These are phyloP conservation scores for Limnephilus auricula DNA, from an alignment of 2,888 invertebrate genomes.

Conservation along the genomic window DNA sequence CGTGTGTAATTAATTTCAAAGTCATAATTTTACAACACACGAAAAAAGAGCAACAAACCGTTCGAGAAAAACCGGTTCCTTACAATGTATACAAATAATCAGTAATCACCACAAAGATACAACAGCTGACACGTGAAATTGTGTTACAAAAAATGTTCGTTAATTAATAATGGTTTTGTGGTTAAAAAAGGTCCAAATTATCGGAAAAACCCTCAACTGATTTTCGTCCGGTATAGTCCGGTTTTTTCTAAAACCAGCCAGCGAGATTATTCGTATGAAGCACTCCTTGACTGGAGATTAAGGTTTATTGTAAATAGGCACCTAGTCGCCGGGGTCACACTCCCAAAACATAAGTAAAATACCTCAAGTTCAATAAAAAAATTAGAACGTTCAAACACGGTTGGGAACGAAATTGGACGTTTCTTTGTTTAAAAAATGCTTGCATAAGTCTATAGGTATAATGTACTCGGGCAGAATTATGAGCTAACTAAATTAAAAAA, in stretches of 20 bases:
- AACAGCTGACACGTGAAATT: neutral
- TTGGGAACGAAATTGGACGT: neutral
- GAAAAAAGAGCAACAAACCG: neutral
- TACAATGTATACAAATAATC: neutral
- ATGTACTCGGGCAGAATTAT: neutral
- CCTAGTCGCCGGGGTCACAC: neutral
- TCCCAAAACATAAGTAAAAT: neutral
- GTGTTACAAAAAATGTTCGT: neutral
- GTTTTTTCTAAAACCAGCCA: constrained; percentile 28
- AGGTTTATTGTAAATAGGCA: constrained; percentile 18
- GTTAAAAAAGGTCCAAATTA: constrained; percentile 4
- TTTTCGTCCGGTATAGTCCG: constrained; percentile 14
- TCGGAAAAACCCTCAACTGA: constrained; percentile 27
- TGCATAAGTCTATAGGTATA: too few species aligned
- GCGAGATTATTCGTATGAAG: neutral
- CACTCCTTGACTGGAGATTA: neutral
- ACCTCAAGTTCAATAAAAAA: neutral
- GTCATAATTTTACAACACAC: neutral
- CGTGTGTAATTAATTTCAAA: neutral
- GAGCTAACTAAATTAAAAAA: neutral
- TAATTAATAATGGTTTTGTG: neutral
- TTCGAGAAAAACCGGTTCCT: neutral
- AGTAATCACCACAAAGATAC: neutral
- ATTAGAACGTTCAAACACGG: neutral
- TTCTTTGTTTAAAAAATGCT: neutral